These are phyloP conservation scores for Notolepis coatsorum DNA, from an alignment of 2,797 vertebrate genomes.

Conservation along the genomic window DNA sequence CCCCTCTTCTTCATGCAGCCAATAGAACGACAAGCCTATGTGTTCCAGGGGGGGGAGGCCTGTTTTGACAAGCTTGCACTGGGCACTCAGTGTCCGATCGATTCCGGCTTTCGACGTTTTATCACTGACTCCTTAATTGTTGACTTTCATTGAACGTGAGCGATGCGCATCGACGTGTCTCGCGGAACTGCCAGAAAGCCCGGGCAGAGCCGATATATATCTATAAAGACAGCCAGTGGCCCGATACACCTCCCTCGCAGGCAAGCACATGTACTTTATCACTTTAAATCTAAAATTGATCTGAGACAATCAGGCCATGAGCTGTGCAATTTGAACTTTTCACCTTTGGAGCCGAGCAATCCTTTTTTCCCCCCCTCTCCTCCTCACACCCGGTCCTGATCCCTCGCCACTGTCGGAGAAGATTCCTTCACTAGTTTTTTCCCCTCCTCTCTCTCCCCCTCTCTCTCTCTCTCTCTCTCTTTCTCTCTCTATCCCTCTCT, in stretches of 20 bases:
- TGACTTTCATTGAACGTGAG: constrained; percentile 36
- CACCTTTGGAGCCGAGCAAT: constrained; percentile 38
- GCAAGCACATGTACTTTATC: constrained; percentile 38
- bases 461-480: too few relatives aligned
- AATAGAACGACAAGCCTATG: not conserved
- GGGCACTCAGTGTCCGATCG: constrained; percentile 12
- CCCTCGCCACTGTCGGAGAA: constrained; percentile 6
- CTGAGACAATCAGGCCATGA: constrained; percentile 43
- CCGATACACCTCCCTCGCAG: not conserved
- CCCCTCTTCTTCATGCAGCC: constrained; percentile 5
- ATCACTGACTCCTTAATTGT: constrained; percentile 34
- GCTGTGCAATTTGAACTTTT: constrained; percentile 52
- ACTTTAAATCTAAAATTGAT: constrained; percentile 53
- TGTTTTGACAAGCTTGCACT: constrained; percentile 16
- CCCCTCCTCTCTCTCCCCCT: not conserved
- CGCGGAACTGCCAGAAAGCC: constrained; percentile 5
- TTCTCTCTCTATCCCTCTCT: too few relatives aligned
- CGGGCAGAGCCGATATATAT: constrained; percentile 22
- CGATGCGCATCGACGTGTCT: constrained; percentile 26
- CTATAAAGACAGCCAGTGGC: constrained; percentile 16
- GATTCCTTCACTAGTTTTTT: constrained; percentile 16
- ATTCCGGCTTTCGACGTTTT: constrained; percentile 22
- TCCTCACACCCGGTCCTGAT: not conserved
- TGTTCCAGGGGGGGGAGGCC: not conserved
- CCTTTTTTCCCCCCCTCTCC: constrained; percentile 10